Base-by-base conservation (phyloP, 2,113 vertebrate genomes). In the Narcine bancroftii region DNA sequence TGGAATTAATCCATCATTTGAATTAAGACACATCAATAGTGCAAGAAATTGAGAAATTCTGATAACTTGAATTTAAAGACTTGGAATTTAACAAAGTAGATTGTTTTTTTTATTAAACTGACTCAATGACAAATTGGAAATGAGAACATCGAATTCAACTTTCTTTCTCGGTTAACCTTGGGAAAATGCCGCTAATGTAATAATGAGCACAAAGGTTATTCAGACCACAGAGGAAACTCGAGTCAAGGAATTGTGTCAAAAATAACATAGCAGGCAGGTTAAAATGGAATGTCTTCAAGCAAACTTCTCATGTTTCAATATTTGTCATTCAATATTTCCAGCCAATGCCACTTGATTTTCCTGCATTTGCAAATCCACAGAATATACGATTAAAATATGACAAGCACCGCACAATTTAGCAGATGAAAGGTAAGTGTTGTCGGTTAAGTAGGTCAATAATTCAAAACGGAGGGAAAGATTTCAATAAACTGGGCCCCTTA, bases 401-500 rank as follows among this genome's bases (percentile, higher is more conserved):
- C 89, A 91, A 69, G 47, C 69, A 91, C 63, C 69, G 63, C 89
- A 91, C 89, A 91, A 91, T 91, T 91, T 91, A 91, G 63, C 89
- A 91, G 89, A 91, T 47, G 89, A 91, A 91, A 91, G 89, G 66
- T 91, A 91, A 91, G 89, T 91, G 60, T 91, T 71, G 47, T 91
- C 63, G 89, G 89, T 91, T 91, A 91, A 91, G 39, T 65, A 69
- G 65, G 89, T 71, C 89, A 71, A 39, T 36, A 36, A 91, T 71
- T 91, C 89, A 91, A 91, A 91, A 65, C 89, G 42, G 71, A 91
- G n/a, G 63, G 42, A 91, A 91, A 91, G 65, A 65, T 33, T 91
- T 91, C 89, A 91, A 91, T 91, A 91, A 91, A 69, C 65, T 60
- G 39, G 65, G 89, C 65, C 24, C 65, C 89, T 91, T 91, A 53